Evolutionary conservation across 2,797 vertebrate species (phyloP).

Genomic region (Hipposideros larvatus): DNA sequence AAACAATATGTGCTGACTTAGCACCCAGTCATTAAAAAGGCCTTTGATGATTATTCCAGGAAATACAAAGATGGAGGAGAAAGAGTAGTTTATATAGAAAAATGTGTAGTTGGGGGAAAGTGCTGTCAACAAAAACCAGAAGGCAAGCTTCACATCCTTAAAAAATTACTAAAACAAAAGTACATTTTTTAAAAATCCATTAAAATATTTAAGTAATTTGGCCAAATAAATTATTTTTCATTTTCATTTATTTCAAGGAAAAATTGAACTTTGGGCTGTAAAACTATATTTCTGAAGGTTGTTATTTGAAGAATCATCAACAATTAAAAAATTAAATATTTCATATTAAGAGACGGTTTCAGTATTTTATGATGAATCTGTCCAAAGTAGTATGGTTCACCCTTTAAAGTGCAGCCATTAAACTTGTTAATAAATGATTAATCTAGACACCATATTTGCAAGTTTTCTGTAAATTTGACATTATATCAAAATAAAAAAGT

Average conservation of each 20-base stretch:
- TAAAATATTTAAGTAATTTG: slow-evolving; percentile 43
- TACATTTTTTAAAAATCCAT: slow-evolving; percentile 8
- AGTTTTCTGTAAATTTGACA: slow-evolving; percentile 38
- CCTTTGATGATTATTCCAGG: background rate
- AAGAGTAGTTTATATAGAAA: background rate
- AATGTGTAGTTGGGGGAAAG: background rate
- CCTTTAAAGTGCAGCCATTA: background rate
- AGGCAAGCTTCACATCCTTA: background rate
- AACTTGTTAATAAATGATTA: background rate
- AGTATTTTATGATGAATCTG: slow-evolving; percentile 17
- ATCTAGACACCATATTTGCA: background rate
- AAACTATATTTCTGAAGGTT: background rate
- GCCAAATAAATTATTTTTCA: background rate
- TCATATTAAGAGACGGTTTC: background rate
- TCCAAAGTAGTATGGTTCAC: background rate
- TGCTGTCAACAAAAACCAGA: background rate
- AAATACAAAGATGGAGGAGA: background rate
- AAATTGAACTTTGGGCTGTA: background rate
- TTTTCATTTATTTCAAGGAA: slow-evolving; percentile 19
- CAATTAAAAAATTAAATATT: background rate
- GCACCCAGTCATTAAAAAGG: background rate
- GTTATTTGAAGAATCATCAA: background rate
- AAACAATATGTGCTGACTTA: background rate
- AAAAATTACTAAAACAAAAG: background rate
- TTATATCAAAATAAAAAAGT: slow-evolving; percentile 39